These are phyloP conservation scores for Brachynemurus nebulosus DNA, from an alignment of 2,888 invertebrate species.

Conservation along the genomic window DNA sequence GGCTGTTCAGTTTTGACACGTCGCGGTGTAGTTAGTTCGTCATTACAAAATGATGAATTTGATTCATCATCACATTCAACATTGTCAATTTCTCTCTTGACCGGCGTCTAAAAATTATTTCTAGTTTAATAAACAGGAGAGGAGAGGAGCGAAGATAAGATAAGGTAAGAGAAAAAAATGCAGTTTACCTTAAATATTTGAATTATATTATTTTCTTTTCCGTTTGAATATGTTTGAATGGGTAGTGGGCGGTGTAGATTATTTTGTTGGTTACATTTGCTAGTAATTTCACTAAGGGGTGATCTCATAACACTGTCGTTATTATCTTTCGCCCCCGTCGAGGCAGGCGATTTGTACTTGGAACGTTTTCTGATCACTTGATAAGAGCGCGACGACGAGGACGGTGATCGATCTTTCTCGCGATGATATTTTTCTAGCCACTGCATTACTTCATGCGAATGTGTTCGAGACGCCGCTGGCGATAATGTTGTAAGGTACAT, in stretches of 20 bases:
- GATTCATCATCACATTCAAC: neutral
- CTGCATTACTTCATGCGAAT: conserved; percentile 26
- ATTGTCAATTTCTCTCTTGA: neutral
- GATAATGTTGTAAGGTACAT: conserved; percentile 1
- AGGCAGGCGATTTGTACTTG: neutral
- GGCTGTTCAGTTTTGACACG: conserved; percentile 28
- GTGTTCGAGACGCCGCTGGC: conserved; percentile 1
- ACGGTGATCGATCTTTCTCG: conserved; percentile 12
- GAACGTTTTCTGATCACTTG: conserved; percentile 1
- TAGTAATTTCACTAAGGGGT: neutral
- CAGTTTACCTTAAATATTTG: too few relatives aligned
- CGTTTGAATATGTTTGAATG: neutral
- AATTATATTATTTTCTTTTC: conserved; percentile 1
- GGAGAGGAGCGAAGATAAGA: too few relatives aligned
- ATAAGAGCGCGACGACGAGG: neutral
- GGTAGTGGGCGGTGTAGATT: neutral
- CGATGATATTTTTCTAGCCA: conserved; percentile 34
- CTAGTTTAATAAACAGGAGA: neutral
- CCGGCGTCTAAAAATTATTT: neutral
- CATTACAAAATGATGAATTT: neutral
- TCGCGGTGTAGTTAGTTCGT: conserved; percentile 2
- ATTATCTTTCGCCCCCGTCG: too few relatives aligned
- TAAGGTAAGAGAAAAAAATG: too few relatives aligned
- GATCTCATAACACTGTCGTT: neutral
- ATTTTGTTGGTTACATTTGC: neutral